Evolutionary conservation across 2,113 vertebrate species (phyloP).

Genomic region (Morone saxatilis): DNA sequence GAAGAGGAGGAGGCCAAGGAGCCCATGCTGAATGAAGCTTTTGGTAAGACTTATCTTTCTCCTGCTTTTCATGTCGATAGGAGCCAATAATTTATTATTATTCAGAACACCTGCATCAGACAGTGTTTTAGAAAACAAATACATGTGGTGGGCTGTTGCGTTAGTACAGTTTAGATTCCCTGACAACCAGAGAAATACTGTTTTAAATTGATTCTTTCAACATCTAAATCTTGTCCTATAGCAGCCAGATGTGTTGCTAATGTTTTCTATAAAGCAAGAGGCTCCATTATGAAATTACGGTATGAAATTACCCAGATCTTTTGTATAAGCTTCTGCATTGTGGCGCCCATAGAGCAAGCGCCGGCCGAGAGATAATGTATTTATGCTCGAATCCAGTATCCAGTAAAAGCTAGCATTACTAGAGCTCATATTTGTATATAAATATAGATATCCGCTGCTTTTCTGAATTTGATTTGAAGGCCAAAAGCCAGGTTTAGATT

Average conservation of each 20-base stretch:
- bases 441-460: background rate
- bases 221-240: too few relatives aligned
- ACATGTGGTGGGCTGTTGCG: too few relatives aligned
- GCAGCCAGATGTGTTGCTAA: too few relatives aligned
- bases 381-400: too few relatives aligned
- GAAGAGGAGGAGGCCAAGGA: slow-evolving; percentile 97
- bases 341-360: too few relatives aligned
- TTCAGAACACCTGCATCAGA: background rate
- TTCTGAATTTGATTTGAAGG: background rate
- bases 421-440: background rate
- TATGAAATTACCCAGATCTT: too few relatives aligned
- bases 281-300: too few relatives aligned
- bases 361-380: too few relatives aligned
- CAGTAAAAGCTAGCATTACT: background rate
- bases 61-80: background rate
- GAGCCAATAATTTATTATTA: background rate
- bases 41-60: slow-evolving; percentile 82
- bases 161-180: background rate
- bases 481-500: background rate
- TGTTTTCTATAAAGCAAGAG: too few relatives aligned
- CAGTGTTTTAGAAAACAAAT: background rate
- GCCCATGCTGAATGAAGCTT: slow-evolving; percentile 97
- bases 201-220: background rate
- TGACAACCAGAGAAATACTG: background rate
- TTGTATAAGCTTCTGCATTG: too few relatives aligned